Percentiles rank a stretch among this genome's conserved stretches.
phyloP scores from a whole-genome alignment of 2,888 invertebrate genomes.

The Epirrhoe alternata region DNA sequence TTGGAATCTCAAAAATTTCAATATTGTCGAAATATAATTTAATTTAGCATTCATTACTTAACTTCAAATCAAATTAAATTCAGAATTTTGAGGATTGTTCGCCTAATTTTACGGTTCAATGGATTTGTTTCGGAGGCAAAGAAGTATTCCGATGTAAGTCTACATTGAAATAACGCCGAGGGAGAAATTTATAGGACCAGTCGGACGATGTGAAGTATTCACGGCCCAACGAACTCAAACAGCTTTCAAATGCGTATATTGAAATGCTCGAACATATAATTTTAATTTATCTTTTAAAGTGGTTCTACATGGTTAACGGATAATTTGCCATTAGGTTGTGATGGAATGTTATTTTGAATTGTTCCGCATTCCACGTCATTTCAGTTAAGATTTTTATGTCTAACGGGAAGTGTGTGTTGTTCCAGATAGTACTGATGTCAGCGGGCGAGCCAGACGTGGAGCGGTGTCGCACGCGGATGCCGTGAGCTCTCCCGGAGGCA shows the following conservation, averaged over 20 bases:
- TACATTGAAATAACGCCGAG: slow-evolving; percentile 74
- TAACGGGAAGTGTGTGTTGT: slow-evolving; percentile 29
- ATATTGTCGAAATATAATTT: slow-evolving; percentile 62
- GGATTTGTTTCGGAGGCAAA: slow-evolving; percentile 76
- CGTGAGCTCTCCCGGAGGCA: slow-evolving; percentile 75
- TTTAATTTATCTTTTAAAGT: slow-evolving; percentile 44
- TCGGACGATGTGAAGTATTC: slow-evolving; percentile 64
- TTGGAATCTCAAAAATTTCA: slow-evolving; percentile 46
- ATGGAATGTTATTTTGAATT: slow-evolving; percentile 11
- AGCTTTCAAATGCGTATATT: slow-evolving; percentile 54
- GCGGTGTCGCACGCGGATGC: slow-evolving; percentile 67
- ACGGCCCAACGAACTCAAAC: slow-evolving; percentile 65
- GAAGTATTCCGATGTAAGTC: slow-evolving; percentile 77
- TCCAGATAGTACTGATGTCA: slow-evolving; percentile 72
- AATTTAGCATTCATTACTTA: slow-evolving; percentile 72
- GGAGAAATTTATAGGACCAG: slow-evolving; percentile 67
- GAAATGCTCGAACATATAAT: slow-evolving; percentile 42
- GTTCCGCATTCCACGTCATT: background rate
- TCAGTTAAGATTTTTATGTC: background rate
- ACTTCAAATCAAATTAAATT: slow-evolving; percentile 78
- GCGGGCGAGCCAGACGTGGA: slow-evolving; percentile 49
- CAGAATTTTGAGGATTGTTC: slow-evolving; percentile 75
- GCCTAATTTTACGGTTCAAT: slow-evolving; percentile 77
- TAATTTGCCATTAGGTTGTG: slow-evolving; percentile 3
- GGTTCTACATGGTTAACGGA: slow-evolving; percentile 25